Percentiles rank a stretch among this genome's conserved stretches.
phyloP scores from a whole-genome alignment of 2,113 vertebrate genomes.

The Axis porcinus region DNA sequence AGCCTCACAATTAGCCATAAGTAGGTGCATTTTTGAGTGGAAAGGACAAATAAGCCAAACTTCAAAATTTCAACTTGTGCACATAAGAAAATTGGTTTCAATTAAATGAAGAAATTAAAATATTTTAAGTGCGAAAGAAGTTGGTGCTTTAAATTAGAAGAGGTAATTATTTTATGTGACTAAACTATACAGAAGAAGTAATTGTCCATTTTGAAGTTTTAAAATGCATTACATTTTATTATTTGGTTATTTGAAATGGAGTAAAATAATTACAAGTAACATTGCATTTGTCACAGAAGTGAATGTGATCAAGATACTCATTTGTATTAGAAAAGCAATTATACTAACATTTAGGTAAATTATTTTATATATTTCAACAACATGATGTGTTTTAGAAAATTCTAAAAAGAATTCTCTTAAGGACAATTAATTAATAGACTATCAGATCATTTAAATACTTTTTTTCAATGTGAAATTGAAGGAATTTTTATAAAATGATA shows the following conservation, averaged over 20 bases:
- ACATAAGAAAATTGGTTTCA: background rate
- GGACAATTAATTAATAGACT: background rate
- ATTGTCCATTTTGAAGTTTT: constrained; percentile 46
- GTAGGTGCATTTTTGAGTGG: background rate
- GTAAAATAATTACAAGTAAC: constrained; percentile 40
- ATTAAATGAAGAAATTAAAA: background rate
- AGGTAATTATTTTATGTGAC: background rate
- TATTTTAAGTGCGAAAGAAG: background rate
- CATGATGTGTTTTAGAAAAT: background rate
- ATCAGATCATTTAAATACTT: background rate
- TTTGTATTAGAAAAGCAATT: background rate
- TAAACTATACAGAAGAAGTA: background rate
- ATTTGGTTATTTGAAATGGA: constrained; percentile 60
- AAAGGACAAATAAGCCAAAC: background rate
- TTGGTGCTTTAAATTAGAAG: background rate
- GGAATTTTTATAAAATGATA: background rate
- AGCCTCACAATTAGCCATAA: background rate
- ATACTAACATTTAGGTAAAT: background rate
- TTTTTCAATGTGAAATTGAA: background rate
- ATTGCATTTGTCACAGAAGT: background rate
- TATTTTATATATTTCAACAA: constrained; percentile 25
- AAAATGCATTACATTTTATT: constrained; percentile 49
- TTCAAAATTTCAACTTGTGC: constrained; percentile 48
- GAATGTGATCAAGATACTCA: background rate
- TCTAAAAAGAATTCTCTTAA: background rate